These are phyloP conservation scores for Melanotus villosus DNA, from an alignment of 2,888 invertebrate species.

Conservation along the genomic window DNA sequence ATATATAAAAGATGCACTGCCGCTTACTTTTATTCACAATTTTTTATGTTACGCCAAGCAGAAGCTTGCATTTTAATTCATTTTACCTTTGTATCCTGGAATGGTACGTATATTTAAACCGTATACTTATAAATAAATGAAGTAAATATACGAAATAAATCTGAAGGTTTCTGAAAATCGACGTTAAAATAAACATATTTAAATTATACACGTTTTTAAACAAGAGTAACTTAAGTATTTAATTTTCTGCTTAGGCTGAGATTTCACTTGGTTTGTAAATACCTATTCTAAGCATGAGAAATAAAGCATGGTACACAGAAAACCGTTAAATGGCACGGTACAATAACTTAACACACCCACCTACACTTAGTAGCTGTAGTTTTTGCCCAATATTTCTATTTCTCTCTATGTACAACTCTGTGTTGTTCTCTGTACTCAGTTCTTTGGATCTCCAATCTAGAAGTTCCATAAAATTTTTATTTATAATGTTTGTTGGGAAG, in stretches of 20 bases:
- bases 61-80: slow-evolving; percentile 10
- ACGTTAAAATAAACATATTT: not conserved
- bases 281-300: slow-evolving; percentile 37
- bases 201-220: not conserved
- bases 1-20: slow-evolving; percentile 3
- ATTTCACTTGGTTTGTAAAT: slow-evolving; percentile 35
- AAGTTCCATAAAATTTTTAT: slow-evolving; percentile 5
- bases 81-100: slow-evolving; percentile 14
- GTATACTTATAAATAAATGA: not conserved
- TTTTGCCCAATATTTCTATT: slow-evolving; percentile 58
- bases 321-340: slow-evolving; percentile 63
- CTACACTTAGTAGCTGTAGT: slow-evolving; percentile 57
- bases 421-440: slow-evolving; percentile 60
- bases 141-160: not conserved
- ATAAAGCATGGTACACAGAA: slow-evolving; percentile 48
- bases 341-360: slow-evolving; percentile 44
- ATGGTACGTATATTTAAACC: slow-evolving; percentile 4
- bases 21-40: slow-evolving; percentile 12
- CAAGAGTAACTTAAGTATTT: slow-evolving; percentile 4
- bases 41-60: not conserved
- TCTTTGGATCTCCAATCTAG: slow-evolving; percentile 47
- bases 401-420: slow-evolving; percentile 69
- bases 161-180: not conserved
- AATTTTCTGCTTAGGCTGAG: slow-evolving; percentile 41
- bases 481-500: slow-evolving; percentile 54